These are phyloP conservation scores for Drosophila eugracilis DNA, from an alignment of 1,140 invertebrate species.

Conservation along the genomic window DNA sequence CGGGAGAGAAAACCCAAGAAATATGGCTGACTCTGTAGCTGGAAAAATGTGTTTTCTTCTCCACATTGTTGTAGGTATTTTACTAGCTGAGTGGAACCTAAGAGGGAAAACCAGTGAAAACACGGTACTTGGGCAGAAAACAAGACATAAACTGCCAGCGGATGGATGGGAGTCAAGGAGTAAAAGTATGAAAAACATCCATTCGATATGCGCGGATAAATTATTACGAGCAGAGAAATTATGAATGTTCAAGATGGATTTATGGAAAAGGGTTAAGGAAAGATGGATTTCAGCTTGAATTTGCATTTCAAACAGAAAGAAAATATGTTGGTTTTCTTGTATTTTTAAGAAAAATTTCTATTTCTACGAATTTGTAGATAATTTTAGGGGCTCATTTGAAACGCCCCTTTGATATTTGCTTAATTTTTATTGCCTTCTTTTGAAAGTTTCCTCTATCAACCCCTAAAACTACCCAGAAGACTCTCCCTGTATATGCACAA, in stretches of 20 bases:
- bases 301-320: neutral
- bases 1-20: constrained; percentile 28
- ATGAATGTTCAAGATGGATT: constrained; percentile 21
- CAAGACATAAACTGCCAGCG: constrained; percentile 47
- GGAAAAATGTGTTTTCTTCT: constrained; percentile 44
- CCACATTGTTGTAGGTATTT: constrained; percentile 5
- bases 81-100: neutral
- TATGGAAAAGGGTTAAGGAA: constrained; percentile 4
- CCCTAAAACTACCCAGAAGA: neutral
- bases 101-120: neutral
- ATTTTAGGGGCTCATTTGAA: no score
- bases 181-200: constrained; percentile 38
- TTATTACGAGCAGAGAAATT: constrained; percentile 22
- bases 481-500: neutral
- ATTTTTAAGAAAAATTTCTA: no score
- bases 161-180: constrained; percentile 24
- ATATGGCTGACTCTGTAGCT: constrained; percentile 30
- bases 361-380: no score
- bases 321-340: neutral
- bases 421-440: neutral
- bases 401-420: neutral
- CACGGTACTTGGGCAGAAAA: constrained; percentile 26
- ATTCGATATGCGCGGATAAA: constrained; percentile 34
- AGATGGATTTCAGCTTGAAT: neutral
- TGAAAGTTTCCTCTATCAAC: neutral